Evolutionary conservation across 2,888 invertebrate species (phyloP), one percentile per base, ranked within the genome.

Genomic region (Lysandra coridon): DNA sequence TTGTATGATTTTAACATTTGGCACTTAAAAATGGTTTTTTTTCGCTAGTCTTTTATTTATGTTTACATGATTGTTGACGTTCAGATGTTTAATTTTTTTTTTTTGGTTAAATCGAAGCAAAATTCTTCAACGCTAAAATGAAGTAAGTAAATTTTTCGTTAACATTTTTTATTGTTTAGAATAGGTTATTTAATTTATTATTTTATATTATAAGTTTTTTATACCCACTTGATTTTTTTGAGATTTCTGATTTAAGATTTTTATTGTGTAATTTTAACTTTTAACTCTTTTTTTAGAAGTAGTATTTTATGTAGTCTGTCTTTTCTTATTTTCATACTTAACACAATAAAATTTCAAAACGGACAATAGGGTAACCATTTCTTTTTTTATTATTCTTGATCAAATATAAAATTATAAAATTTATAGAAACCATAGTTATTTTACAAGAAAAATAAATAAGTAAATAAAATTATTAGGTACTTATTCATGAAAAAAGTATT

Each of bases 361-460:
- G 64, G 64, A 64, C 10, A 64, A 12, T 64, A 64, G 64, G 64
- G 64, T 64, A 64, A 64, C 62, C 30, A 64, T 23, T 64, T 30
- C 0, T 30, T 64, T 62, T 62, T 23, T 10, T 3, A 64, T 30
- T 64, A 30, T 23, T 30, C 30, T 64, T 30, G 64, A 12, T 64
- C 10, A 4, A 12, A 23, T 64, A 64, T 62, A 64, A 64, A 64
- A 64, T 23, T 30, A 64, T 30, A 0, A 17, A 57, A 57, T 53
- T 14, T 53, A 12, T 57, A 57, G 57, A 4, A 17, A 57, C 0
- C 4, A 57, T 53, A 30, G 30, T 64, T 10, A 30, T 64, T 30
- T 30, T 12, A 64, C 57, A 64, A 23, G 4, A 64, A 64, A 64
- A 30, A 64, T 30, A 30, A 64, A 64, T 12, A 30, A 64, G 30